Conservation (phyloP, 1,140 invertebrate species). For the Brachionus rubens region DNA sequence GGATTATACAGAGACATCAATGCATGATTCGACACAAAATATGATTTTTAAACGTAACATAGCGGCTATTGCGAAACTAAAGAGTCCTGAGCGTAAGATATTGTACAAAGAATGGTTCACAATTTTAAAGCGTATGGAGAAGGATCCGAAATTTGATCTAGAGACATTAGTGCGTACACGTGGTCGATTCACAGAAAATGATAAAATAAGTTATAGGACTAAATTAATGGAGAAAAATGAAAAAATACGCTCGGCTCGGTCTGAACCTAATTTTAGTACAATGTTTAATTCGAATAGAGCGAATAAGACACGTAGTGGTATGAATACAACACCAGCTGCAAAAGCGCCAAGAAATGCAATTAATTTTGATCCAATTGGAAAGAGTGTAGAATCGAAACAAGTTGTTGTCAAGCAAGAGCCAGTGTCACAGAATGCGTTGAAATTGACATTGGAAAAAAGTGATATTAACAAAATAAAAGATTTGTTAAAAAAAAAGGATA, state of each 20-base stretch:
- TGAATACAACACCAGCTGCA: constrained; percentile 29
- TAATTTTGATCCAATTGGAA: background rate
- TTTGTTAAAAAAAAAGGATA: constrained; percentile 42
- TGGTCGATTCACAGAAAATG: constrained; percentile 33
- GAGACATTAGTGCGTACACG: constrained; percentile 32
- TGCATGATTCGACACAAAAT: background rate
- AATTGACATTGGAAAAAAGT: constrained; percentile 36
- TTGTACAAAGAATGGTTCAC: constrained; percentile 46
- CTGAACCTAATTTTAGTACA: constrained; percentile 23
- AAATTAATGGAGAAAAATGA: constrained; percentile 34
- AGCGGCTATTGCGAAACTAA: constrained; percentile 19
- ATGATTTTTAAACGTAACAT: constrained; percentile 15
- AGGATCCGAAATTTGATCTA: constrained; percentile 43
- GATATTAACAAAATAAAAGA: constrained; percentile 44
- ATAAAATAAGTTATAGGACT: constrained; percentile 39
- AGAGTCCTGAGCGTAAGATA: constrained; percentile 39
- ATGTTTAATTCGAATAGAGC: background rate
- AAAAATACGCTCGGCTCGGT: background rate
- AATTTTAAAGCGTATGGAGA: constrained; percentile 40
- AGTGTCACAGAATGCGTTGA: background rate
- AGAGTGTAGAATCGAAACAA: background rate
- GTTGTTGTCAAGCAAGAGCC: background rate
- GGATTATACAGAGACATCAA: background rate
- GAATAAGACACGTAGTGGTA: background rate
- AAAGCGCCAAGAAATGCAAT: background rate